Base-by-base conservation (phyloP, 2,888 invertebrate genomes). In the Drosophila paranaensis region DNA sequence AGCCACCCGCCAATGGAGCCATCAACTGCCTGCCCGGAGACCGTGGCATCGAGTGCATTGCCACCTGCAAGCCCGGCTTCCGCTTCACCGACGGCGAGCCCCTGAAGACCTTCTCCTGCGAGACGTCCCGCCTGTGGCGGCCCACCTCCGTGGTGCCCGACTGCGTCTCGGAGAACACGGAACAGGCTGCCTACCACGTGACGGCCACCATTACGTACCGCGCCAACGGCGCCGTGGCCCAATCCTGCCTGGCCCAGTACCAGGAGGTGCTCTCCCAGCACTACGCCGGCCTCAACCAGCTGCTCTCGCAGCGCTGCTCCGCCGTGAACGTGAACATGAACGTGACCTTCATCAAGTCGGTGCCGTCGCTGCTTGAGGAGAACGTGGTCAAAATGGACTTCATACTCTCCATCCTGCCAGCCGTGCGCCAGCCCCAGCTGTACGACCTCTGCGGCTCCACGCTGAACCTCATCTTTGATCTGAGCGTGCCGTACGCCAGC, bases 371-470 rank as follows among this genome's bases (percentile, higher is more conserved):
- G 14, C 90, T 97, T 2, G 97, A 97, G 88, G 97, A 97, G 91
- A 98, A 98, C 91, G 95, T 97, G 5, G 96, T 98, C 0, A 96
- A 96, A 93, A 96, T 98, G 94, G 97, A 97, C 93, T 98, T 97
- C 81, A 95, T 98, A 13, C 93, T 98, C 16, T 96, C 97, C 33
- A 96, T 99, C 53, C 95, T 96, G 56, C 98, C 98, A 2, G 96
- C 97, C 3, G 95, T 98, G 30, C 95, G 96, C 79, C 98, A 98
- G 93, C 97, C 97, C 1, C 97, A 98, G 89, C 93, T 99, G 1
- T 99, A 98, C 91, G 98, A 98, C 80, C 95, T 98, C 0, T 99
- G 98, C 90, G 98, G 98, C 14, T 97, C 98, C 1, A 98, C 98
- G 0, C 92, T 99, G 70, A 97, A 97, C 88, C 94, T 98, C 2